phyloP scores from a whole-genome alignment of 1,140 invertebrate species.

The Drosophila pandora region DNA sequence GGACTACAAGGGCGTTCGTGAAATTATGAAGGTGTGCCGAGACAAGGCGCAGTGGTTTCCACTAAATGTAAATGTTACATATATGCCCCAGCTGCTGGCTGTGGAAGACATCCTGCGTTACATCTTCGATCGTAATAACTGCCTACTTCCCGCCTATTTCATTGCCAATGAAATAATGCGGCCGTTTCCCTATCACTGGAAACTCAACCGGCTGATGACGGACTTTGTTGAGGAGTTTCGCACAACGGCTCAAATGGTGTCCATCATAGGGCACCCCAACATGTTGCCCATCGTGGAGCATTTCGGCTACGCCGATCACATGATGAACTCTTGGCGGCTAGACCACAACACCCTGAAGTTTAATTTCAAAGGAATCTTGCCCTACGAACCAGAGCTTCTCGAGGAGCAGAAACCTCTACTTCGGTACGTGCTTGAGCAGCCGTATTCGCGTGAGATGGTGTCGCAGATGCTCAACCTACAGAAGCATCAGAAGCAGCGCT shows the following conservation, averaged over 20 bases:
- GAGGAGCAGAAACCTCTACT: constrained; percentile 95
- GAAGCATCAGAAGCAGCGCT: constrained; percentile 92
- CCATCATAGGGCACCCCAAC: constrained; percentile 94
- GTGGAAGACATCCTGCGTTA: constrained; percentile 92
- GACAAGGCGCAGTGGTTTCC: constrained; percentile 94
- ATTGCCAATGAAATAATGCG: constrained; percentile 97
- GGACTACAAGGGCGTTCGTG: constrained; percentile 97
- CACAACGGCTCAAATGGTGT: constrained; percentile 96
- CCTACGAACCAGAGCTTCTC: constrained; percentile 94
- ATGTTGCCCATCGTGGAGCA: constrained; percentile 97
- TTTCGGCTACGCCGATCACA: constrained; percentile 93
- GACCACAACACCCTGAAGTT: constrained; percentile 95
- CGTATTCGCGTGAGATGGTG: constrained; percentile 98
- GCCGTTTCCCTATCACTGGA: constrained; percentile 96
- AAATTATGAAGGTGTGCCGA: constrained; percentile 96
- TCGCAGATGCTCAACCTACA: constrained; percentile 96
- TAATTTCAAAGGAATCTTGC: constrained; percentile 94
- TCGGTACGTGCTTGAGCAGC: constrained; percentile 96
- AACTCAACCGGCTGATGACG: constrained; percentile 92
- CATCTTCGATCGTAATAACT: constrained; percentile 96
- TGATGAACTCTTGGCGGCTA: constrained; percentile 96
- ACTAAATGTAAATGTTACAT: constrained; percentile 89
- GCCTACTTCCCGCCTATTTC: constrained; percentile 96
- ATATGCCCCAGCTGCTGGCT: constrained; percentile 91
- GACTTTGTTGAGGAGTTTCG: constrained; percentile 96